phyloP scores from a whole-genome alignment of 1,140 invertebrate species.

The Eciton burchellii region DNA sequence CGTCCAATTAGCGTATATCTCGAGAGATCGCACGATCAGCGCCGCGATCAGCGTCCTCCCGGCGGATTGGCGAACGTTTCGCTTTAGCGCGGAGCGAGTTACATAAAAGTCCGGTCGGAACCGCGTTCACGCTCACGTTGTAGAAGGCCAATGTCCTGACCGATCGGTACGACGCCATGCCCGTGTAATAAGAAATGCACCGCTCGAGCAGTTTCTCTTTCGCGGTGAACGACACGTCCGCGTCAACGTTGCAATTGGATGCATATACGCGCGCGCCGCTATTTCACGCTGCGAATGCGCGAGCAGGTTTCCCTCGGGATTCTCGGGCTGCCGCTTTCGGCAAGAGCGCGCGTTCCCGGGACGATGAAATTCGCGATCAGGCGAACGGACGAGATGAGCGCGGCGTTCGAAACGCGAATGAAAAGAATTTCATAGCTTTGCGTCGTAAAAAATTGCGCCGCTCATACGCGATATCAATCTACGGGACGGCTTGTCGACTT shows the following conservation, averaged over 20 bases:
- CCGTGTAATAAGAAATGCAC: slow-evolving; percentile 69
- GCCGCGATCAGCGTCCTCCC: slow-evolving; percentile 14
- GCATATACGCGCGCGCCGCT: slow-evolving; percentile 7
- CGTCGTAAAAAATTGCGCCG: too few relatives aligned
- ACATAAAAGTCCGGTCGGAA: slow-evolving; percentile 78
- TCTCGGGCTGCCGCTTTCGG: background rate
- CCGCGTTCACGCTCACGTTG: slow-evolving; percentile 52
- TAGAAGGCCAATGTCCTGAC: slow-evolving; percentile 83
- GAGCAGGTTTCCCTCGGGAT: background rate
- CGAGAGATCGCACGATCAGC: slow-evolving; percentile 30
- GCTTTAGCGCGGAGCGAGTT: slow-evolving; percentile 75
- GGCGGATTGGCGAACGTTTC: slow-evolving; percentile 70
- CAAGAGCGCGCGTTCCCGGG: too few relatives aligned
- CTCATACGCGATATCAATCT: too few relatives aligned
- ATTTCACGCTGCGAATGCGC: background rate
- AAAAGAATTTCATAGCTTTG: too few relatives aligned
- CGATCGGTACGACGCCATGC: slow-evolving; percentile 45
- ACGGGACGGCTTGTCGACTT: too few relatives aligned
- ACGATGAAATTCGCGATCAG: too few relatives aligned
- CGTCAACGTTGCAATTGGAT: slow-evolving; percentile 8
- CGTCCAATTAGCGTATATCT: slow-evolving; percentile 7
- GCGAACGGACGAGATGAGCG: too few relatives aligned
- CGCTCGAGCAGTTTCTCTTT: slow-evolving; percentile 53
- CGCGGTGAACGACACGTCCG: slow-evolving; percentile 44
- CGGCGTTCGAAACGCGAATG: too few relatives aligned